phyloP scores from a whole-genome alignment of 1,140 invertebrate genomes.

The Tetranychus urticae region DNA sequence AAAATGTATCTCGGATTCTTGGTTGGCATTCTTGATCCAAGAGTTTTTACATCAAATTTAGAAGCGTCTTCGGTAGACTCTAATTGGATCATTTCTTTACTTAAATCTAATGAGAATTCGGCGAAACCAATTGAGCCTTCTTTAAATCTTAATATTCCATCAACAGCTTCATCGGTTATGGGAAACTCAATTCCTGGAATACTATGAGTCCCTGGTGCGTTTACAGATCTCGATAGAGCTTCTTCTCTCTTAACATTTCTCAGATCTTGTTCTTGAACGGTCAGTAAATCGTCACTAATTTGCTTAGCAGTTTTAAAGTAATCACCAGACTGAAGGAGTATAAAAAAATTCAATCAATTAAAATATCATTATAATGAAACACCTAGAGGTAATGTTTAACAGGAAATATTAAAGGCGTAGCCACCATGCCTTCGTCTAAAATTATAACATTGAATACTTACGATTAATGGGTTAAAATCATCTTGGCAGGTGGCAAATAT shows the following conservation, averaged over 20 bases:
- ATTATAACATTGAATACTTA: background rate
- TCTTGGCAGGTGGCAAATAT: constrained; percentile 52
- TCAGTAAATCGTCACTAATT: constrained; percentile 1
- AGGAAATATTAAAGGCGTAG: too few species aligned
- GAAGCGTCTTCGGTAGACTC: constrained; percentile 32
- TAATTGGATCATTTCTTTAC: constrained; percentile 48
- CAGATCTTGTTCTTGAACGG: constrained; percentile 1
- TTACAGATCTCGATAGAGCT: background rate
- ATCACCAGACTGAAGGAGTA: too few species aligned
- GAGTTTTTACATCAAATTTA: constrained; percentile 26
- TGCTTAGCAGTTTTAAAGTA: background rate
- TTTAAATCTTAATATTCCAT: constrained; percentile 32
- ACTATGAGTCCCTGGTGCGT: constrained; percentile 23
- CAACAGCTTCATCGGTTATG: constrained; percentile 49
- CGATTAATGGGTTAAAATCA: constrained; percentile 19
- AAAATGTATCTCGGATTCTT: constrained; percentile 74
- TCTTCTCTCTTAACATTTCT: background rate
- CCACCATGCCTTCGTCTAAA: too few species aligned
- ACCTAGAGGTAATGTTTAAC: too few species aligned
- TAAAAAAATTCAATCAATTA: too few species aligned
- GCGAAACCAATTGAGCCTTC: constrained; percentile 31
- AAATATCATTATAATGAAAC: too few species aligned
- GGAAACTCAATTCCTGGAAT: constrained; percentile 66
- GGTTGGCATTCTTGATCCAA: constrained; percentile 49
- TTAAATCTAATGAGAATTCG: constrained; percentile 35